phyloP scores from a whole-genome alignment of 2,797 vertebrate species.

The Peromyscus melanophrys region DNA sequence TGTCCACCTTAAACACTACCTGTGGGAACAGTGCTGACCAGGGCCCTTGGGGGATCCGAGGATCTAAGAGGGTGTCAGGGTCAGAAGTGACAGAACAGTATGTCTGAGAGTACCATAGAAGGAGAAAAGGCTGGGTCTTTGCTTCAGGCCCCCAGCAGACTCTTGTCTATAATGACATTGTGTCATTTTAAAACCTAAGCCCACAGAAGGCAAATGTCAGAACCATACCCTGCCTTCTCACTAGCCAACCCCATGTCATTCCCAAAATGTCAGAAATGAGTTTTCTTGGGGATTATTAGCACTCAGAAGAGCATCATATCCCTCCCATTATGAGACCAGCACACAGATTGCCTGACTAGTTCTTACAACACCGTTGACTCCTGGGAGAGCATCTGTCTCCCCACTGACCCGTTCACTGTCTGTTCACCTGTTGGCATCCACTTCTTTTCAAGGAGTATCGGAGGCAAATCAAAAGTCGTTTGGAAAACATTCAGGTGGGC shows the following conservation, averaged over 20 bases:
- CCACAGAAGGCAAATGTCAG: not conserved
- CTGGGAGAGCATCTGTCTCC: not conserved
- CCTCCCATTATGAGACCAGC: not conserved
- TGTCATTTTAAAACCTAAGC: conserved; percentile 45
- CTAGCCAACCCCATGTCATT: not conserved
- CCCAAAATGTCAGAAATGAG: not conserved
- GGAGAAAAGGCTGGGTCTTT: not conserved
- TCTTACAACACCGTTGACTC: not conserved
- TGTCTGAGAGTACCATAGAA: not conserved
- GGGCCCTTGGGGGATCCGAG: not conserved
- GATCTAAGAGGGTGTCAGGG: not conserved
- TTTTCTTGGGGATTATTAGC: conserved; percentile 31
- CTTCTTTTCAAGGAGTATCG: not conserved
- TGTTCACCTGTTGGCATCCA: not conserved
- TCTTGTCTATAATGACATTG: not conserved
- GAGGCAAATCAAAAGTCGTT: not conserved
- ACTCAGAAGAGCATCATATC: not conserved
- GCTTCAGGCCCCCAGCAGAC: not conserved
- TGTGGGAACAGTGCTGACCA: not conserved
- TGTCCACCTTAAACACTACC: conserved; percentile 13
- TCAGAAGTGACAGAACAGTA: not conserved
- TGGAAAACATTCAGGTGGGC: not conserved
- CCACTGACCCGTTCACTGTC: not conserved
- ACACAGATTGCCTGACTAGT: not conserved
- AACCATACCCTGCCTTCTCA: not conserved